Conservation (phyloP, 2,888 invertebrate genomes). For the Slavum lentiscoides region DNA sequence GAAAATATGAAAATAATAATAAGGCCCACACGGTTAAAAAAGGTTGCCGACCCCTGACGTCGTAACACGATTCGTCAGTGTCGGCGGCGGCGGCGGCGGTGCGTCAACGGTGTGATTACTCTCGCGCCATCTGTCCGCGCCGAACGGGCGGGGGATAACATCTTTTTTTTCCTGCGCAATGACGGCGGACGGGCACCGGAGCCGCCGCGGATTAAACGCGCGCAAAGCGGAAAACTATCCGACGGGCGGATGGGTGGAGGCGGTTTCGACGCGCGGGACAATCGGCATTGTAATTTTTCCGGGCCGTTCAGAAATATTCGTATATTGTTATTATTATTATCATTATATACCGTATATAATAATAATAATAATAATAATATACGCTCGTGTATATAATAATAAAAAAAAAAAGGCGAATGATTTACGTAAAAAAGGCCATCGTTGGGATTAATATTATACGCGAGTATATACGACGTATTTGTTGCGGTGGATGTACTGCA, state of each 20-base stretch:
- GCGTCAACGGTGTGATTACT: background rate
- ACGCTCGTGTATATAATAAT: background rate
- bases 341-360: too few relatives aligned
- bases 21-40: too few relatives aligned
- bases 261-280: background rate
- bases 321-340: constrained; percentile 24
- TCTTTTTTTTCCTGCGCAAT: too few relatives aligned
- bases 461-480: constrained; percentile 5
- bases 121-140: constrained; percentile 11
- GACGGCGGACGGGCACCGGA: too few relatives aligned
- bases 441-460: constrained; percentile 21
- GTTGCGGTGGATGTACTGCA: background rate
- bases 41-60: too few relatives aligned
- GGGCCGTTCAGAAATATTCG: background rate
- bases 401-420: constrained; percentile 31
- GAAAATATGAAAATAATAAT: too few relatives aligned
- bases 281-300: constrained; percentile 44
- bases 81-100: background rate
- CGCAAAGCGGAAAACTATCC: too few relatives aligned
- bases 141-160: too few relatives aligned
- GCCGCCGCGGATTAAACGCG: too few relatives aligned
- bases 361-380: too few relatives aligned
- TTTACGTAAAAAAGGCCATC: constrained; percentile 49
- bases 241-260: background rate
- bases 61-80: too few relatives aligned